Evolutionary conservation across 2,113 vertebrate genomes (phyloP), one percentile per base, ranked within the genome.

Genomic region (Vombatus ursinus): DNA sequence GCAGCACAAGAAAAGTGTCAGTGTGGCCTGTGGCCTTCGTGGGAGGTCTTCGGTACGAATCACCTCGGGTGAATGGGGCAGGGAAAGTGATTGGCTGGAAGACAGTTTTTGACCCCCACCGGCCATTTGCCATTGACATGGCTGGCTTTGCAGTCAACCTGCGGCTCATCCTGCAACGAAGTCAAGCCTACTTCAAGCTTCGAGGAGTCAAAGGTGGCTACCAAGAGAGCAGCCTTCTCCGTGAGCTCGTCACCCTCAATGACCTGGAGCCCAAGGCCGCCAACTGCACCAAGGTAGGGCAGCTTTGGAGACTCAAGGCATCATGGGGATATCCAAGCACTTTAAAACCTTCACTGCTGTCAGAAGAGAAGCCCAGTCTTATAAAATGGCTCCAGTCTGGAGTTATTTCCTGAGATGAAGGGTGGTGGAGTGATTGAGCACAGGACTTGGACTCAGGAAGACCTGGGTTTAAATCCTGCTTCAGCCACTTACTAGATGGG

Each of bases 81-180:
- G 99, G 99, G 89, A 99, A 99, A 98, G 99, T 99, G 68, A 99
- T 99, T 0, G 99, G 99, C 98, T 99, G 99, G 99, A 99, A 99
- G 98, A 99, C 99, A 0, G 99, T 99, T 90, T 99, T 99, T 28
- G 99, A 99, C 98, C 99, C 99, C 0, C 99, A 99, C 54, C 99
- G 99, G 8, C 99, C 99, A 12, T 99, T 99, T 44, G 99, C 99
- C 47, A 99, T 99, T 48, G 99, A 99, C 99, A 99, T 99, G 99
- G 99, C 99, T 0, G 99, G 99, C 25, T 99, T 99, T 19, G 99
- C 99, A 0, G 99, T 99, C 98, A 99, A 99, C 98, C 99, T 99
- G 94, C 97, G 99, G 16, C 99, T 99, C 89, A 99, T 99, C 89
- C 99, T 99, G 31, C 99, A 99, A 98, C 99, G 99, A 97, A 99